Evolutionary conservation across 2,888 invertebrate species (phyloP).

Genomic region (Deilephila elpenor): DNA sequence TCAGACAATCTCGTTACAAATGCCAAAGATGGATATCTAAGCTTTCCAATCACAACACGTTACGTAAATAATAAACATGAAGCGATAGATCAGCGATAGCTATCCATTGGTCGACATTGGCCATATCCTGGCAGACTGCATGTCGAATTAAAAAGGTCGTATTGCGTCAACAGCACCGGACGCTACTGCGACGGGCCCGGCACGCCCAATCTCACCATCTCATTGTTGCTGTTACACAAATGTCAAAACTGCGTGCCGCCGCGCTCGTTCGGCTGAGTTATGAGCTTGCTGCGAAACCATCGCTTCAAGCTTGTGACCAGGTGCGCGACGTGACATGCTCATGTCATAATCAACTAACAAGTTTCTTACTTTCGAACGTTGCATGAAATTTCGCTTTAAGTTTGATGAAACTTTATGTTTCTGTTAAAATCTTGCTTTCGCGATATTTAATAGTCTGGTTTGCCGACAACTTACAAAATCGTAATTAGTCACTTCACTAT

Average conservation of each 20-base stretch:
- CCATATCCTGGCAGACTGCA: constrained; percentile 54
- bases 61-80: neutral
- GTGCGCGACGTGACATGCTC: neutral
- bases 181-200: constrained; percentile 50
- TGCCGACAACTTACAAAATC: no score
- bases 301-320: neutral
- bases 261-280: neutral
- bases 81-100: constrained; percentile 21
- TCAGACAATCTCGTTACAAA: neutral
- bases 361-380: constrained; percentile 10
- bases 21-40: neutral
- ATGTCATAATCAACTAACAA: neutral
- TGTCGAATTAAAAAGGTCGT: constrained; percentile 56
- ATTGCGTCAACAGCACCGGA: constrained; percentile 62
- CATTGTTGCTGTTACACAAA: constrained; percentile 64
- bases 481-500: no score
- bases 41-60: neutral
- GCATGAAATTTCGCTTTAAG: neutral
- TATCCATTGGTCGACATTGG: constrained; percentile 52
- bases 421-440: neutral
- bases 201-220: constrained; percentile 60
- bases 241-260: constrained; percentile 20
- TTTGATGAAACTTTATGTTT: neutral
- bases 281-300: constrained; percentile 24
- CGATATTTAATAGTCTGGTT: no score